Evolutionary conservation across 2,797 vertebrate genomes (phyloP).

Genomic region (Muscicapa striata): DNA sequence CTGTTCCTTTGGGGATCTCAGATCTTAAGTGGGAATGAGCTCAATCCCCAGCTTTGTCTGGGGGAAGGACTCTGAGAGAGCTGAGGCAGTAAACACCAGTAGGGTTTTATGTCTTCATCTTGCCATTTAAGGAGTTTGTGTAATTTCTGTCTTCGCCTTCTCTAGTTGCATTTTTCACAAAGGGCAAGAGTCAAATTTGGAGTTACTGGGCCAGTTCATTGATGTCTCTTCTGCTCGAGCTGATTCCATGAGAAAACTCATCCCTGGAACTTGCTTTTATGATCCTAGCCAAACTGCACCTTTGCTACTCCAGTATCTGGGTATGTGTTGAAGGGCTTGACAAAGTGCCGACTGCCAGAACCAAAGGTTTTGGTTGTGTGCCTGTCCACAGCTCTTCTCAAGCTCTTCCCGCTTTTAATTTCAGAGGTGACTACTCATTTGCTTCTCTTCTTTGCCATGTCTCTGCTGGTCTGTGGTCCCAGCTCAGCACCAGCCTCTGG

Average conservation of each 20-base stretch:
- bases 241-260: neutral
- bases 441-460: neutral
- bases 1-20: neutral
- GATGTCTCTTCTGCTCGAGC: neutral
- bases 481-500: neutral
- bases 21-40: neutral
- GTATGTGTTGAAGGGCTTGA: neutral
- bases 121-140: slow-evolving; percentile 12
- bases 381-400: neutral
- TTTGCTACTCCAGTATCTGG: neutral
- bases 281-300: neutral
- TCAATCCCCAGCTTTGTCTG: neutral
- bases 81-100: neutral
- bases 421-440: neutral
- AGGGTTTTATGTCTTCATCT: neutral
- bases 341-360: neutral
- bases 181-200: neutral
- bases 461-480: neutral
- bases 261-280: neutral
- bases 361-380: neutral
- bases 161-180: neutral
- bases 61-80: neutral
- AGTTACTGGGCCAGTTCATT: neutral
- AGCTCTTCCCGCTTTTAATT: neutral
- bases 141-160: neutral